Conservation (phyloP, 2,113 vertebrate species). For the Anguilla japonica region DNA sequence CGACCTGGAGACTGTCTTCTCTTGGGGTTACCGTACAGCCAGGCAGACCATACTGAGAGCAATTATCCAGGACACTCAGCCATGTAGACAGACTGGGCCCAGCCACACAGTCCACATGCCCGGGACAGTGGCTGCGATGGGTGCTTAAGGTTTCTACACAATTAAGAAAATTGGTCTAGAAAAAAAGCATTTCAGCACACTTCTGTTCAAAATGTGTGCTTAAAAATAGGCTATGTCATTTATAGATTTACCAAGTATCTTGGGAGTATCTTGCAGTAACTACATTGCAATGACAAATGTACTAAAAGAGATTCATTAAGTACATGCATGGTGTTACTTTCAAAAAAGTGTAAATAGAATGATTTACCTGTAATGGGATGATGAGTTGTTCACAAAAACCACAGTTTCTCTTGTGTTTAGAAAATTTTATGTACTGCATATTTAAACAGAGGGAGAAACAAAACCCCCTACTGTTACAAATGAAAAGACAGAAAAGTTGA, state of each 20-base stretch:
- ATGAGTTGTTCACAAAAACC: not conserved
- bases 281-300: not conserved
- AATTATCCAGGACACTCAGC: conserved; percentile 42
- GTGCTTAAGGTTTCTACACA: conserved; percentile 49
- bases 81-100: conserved; percentile 45
- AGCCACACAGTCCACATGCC: conserved; percentile 36
- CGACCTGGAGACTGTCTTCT: conserved; percentile 15
- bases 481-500: not conserved
- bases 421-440: not conserved
- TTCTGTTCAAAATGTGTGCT: too few species aligned
- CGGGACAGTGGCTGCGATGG: conserved; percentile 48
- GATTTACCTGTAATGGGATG: not conserved
- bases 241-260: conserved; percentile 29
- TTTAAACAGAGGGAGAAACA: not conserved
- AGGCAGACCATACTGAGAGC: conserved; percentile 40
- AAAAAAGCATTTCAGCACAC: too few species aligned
- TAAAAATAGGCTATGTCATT: not conserved
- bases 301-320: not conserved
- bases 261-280: not conserved
- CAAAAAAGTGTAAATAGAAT: not conserved
- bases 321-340: not conserved
- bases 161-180: conserved; percentile 29
- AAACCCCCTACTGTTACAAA: not conserved
- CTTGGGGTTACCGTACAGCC: conserved; percentile 26
- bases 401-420: not conserved